Conservation (phyloP, 2,888 invertebrate genomes). For the Trachelus iudaicus region DNA sequence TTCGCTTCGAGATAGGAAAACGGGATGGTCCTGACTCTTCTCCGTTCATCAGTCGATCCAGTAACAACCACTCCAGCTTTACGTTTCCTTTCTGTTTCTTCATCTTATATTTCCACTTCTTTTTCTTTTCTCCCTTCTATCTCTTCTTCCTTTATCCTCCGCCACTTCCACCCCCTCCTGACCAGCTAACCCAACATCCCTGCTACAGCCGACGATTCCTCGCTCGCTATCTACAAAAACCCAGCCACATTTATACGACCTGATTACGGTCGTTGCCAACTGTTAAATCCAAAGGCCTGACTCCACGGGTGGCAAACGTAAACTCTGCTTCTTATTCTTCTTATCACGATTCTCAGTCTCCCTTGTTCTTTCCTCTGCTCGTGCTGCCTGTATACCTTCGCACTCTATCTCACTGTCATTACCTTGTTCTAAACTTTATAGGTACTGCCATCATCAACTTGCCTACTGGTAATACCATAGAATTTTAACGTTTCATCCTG, state of each 20-base stretch:
- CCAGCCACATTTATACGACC: constrained; percentile 51
- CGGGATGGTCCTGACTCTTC: constrained; percentile 22
- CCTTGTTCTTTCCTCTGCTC: too few species aligned
- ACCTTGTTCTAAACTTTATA: too few species aligned
- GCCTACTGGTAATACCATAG: too few species aligned
- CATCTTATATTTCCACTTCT: background rate
- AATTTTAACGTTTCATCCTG: too few species aligned
- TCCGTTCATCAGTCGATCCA: constrained; percentile 1
- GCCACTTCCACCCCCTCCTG: constrained; percentile 8
- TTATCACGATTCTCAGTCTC: too few species aligned
- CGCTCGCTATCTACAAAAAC: constrained; percentile 43
- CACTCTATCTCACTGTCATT: too few species aligned
- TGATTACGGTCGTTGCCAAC: constrained; percentile 47
- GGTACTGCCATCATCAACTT: too few species aligned
- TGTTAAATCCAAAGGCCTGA: constrained; percentile 12
- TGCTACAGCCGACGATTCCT: background rate
- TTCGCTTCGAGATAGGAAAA: constrained; percentile 42
- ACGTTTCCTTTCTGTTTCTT: background rate
- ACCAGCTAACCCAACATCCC: background rate
- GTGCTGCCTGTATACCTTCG: too few species aligned
- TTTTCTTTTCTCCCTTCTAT: background rate
- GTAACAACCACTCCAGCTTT: too few species aligned
- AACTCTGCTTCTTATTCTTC: too few species aligned
- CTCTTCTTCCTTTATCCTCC: constrained; percentile 15
- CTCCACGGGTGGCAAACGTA: too few species aligned